These are phyloP conservation scores for Melolontha melolontha DNA, from an alignment of 2,888 invertebrate genomes.

Conservation along the genomic window DNA sequence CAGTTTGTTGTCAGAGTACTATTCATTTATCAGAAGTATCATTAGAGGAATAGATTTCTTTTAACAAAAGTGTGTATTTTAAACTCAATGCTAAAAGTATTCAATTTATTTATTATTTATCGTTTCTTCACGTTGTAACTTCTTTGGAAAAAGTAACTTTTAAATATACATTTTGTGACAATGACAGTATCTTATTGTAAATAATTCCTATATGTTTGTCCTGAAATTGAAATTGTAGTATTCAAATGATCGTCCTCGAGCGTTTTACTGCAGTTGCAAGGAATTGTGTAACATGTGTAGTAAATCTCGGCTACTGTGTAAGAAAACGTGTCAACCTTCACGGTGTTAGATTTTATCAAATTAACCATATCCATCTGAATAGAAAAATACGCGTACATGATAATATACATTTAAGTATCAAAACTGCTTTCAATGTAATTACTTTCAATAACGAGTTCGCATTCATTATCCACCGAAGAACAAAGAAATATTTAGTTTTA, in stretches of 20 bases:
- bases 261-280: conserved; percentile 35
- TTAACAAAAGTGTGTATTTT: no score
- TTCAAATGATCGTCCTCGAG: conserved; percentile 45
- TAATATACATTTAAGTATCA: conserved; percentile 8
- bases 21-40: no score
- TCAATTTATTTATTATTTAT: no score
- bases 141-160: no score
- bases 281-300: conserved; percentile 32
- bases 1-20: no score
- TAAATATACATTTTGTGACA: no score
- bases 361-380: conserved; percentile 33
- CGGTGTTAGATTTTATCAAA: conserved; percentile 46
- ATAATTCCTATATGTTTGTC: conserved; percentile 4
- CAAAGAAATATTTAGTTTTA: conserved; percentile 27
- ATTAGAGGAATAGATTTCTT: no score
- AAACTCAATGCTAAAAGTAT: no score
- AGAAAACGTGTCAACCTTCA: conserved; percentile 48
- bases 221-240: conserved; percentile 19
- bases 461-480: conserved; percentile 3
- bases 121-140: no score
- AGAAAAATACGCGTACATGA: conserved; percentile 16
- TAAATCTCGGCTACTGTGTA: conserved; percentile 44
- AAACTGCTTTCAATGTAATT: conserved; percentile 20
- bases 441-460: conserved; percentile 15
- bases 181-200: no score